Evolutionary conservation across 2,888 invertebrate species (phyloP).

Genomic region (Caenorhabditis auriculariae): DNA sequence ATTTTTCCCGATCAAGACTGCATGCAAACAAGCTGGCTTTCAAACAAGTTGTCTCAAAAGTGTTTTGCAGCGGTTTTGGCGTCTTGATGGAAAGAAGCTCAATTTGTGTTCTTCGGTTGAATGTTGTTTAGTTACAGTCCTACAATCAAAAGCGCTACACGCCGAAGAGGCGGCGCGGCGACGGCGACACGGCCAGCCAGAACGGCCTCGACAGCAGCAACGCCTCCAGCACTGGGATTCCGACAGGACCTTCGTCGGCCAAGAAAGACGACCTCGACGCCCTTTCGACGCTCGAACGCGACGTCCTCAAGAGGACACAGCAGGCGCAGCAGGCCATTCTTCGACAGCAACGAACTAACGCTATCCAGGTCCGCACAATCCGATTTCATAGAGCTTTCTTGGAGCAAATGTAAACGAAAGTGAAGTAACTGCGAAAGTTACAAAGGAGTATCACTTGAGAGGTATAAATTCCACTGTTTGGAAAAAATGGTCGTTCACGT

Average conservation of each 20-base stretch:
- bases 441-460: no score
- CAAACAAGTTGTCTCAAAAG: neutral
- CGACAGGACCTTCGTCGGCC: slow-evolving; percentile 7
- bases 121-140: slow-evolving; percentile 23
- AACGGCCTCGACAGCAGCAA: slow-evolving; percentile 22
- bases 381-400: neutral
- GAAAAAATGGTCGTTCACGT: no score
- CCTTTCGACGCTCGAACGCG: slow-evolving; percentile 55
- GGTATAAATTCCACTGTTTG: no score
- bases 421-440: no score
- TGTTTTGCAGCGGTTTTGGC: neutral
- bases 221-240: slow-evolving; percentile 15
- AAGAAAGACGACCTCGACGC: slow-evolving; percentile 55
- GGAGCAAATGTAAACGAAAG: neutral
- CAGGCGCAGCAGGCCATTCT: slow-evolving; percentile 56
- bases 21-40: neutral
- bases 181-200: slow-evolving; percentile 21
- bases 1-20: neutral
- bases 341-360: slow-evolving; percentile 17
- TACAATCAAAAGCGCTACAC: slow-evolving; percentile 62
- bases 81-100: no score
- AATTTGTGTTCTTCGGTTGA: no score
- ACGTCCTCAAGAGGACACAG: slow-evolving; percentile 58
- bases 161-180: slow-evolving; percentile 54
- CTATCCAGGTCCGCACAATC: slow-evolving; percentile 2